Base-by-base conservation (phyloP, 1,140 invertebrate species). In the Drosophila nigrodunni region DNA sequence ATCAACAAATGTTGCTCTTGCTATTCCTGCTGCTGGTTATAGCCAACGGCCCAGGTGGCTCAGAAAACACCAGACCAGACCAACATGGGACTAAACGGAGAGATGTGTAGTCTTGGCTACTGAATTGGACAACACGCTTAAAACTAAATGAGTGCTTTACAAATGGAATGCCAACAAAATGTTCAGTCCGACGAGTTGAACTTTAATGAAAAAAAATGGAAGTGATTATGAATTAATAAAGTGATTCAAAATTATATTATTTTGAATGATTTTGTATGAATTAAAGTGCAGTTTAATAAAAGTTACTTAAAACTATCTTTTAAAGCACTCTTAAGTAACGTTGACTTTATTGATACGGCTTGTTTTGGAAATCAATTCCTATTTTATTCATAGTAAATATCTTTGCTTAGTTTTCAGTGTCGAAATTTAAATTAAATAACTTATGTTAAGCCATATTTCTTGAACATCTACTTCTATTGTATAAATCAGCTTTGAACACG, bases 1-100 rank as follows among this genome's bases (percentile, higher is more conserved):
- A 87, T 87, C 83, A 87, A 87, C 80, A 88, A 83, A 74, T 80
- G 83, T 88, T 87, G 74, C 69, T 70, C 60, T 64, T 80, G 69
- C 49, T 61, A 25, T 34, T 43, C 21, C 7, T 35, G 18, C n/a
- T 61, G 35, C 21, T 47, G 75, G 64, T 71, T 82, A 73, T 57
- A 66, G 72, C 55, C 79, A 69, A 58, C 61, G 34, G 80, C 68
- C 46, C 76, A 61, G 66, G 54, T 77, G 59, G 66, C 34, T n/a
- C 49, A 47, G 15, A 5, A 3, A 43, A 57, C 44, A 43, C 55
- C 21, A 15, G 55, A 66, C 18, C 10, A 54, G 18, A 44, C 55
- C 44, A 50, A 35, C 21, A 46, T 11, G 54, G 58, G 47, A 59
- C 47, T 44, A 13, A 7, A 30, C 6, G 13, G 21, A 9, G 15